A percentile compares a stretch with the other conserved stretches of the same genome.
phyloP scores from a whole-genome alignment of 2,113 vertebrate genomes.

The Heteronetta atricapilla region DNA sequence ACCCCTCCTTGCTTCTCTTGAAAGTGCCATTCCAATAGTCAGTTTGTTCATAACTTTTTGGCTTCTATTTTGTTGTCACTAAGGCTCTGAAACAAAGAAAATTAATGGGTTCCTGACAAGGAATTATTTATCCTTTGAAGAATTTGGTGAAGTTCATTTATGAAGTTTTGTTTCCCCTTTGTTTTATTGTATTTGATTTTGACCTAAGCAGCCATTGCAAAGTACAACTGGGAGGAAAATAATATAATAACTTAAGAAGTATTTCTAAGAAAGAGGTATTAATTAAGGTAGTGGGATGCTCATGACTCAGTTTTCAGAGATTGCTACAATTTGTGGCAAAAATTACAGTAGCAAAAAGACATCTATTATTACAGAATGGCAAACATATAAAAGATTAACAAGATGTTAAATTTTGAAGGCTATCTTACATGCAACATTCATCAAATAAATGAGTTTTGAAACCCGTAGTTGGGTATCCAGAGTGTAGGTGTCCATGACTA shows the following conservation, averaged over 20 bases:
- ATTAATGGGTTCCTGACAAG: background rate
- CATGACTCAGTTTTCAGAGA: background rate
- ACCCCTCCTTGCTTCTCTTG: fast-evolving
- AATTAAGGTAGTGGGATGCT: background rate
- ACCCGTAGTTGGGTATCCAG: background rate
- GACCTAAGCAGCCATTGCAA: background rate
- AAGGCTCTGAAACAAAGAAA: background rate
- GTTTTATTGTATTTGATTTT: constrained; percentile 15
- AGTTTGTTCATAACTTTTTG: background rate
- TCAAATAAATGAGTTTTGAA: constrained; percentile 1
- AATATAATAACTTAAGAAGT: background rate
- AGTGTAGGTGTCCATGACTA: background rate
- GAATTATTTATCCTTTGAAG: background rate
- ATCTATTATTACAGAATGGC: background rate
- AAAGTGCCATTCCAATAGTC: background rate
- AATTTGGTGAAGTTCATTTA: background rate
- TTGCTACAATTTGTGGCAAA: background rate
- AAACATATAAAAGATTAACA: background rate
- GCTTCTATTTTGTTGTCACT: background rate
- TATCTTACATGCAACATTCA: background rate
- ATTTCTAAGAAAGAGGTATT: background rate
- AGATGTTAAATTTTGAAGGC: background rate
- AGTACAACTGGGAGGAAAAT: background rate
- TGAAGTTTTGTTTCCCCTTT: background rate
- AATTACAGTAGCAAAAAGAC: background rate